Evolutionary conservation across 2,888 invertebrate genomes (phyloP).

Genomic region (Creontiades dilutus): DNA sequence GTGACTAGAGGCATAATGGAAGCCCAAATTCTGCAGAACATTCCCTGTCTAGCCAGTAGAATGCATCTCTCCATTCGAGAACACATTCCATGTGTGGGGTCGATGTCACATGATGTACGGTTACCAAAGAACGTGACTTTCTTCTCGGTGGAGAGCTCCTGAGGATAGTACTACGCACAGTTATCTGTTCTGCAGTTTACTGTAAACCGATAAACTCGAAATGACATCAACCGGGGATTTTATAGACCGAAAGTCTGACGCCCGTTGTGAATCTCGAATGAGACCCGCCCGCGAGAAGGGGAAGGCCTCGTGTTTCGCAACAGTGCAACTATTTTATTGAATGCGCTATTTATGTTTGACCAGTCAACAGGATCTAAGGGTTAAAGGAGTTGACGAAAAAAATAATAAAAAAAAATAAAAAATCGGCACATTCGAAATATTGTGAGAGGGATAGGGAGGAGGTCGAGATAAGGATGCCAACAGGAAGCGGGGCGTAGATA

Average conservation of each 20-base stretch:
- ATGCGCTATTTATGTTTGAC: constrained; percentile 31
- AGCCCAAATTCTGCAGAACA: too few species aligned
- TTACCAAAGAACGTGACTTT: neutral
- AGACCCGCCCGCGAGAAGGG: neutral
- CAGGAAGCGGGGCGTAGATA: constrained; percentile 22
- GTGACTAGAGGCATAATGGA: too few species aligned
- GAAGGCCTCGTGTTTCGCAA: neutral
- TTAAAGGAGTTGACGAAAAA: constrained; percentile 14
- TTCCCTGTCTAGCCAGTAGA: too few species aligned
- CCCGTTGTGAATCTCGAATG: neutral
- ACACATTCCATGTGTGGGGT: too few species aligned
- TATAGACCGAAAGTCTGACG: neutral
- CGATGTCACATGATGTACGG: too few species aligned
- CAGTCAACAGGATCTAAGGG: constrained; percentile 35
- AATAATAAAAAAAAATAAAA: neutral
- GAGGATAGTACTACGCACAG: neutral
- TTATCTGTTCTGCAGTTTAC: neutral
- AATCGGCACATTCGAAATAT: constrained; percentile 31
- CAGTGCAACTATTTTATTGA: constrained; percentile 26
- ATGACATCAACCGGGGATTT: neutral
- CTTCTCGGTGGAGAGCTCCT: neutral
- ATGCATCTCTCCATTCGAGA: too few species aligned
- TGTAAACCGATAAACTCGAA: neutral
- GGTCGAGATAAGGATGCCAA: neutral
- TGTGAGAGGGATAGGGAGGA: neutral